These are phyloP conservation scores for Eretmocerus hayati DNA, from an alignment of 2,888 invertebrate species.

Conservation along the genomic window DNA sequence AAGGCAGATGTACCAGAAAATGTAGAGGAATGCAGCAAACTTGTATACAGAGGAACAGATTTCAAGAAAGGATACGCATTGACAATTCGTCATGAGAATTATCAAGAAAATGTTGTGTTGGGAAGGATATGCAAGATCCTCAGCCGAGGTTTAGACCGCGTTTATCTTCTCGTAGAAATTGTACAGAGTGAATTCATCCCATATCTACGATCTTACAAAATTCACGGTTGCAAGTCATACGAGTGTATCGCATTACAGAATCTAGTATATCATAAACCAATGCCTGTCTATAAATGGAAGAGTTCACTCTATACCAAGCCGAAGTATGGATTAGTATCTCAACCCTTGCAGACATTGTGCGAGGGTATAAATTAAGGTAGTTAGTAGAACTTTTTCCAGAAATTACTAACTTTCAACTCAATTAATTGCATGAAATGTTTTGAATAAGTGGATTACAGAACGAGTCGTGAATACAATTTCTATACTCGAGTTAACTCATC, in stretches of 20 bases:
- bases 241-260: constrained; percentile 12
- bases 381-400: too few relatives aligned
- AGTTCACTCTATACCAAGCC: constrained; percentile 19
- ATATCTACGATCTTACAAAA: constrained; percentile 11
- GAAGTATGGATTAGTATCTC: constrained; percentile 13
- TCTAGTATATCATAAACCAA: constrained; percentile 16
- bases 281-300: constrained; percentile 18
- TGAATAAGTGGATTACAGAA: too few relatives aligned
- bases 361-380: too few relatives aligned
- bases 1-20: background rate
- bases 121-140: constrained; percentile 16
- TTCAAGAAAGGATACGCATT: constrained; percentile 18
- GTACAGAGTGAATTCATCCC: constrained; percentile 13
- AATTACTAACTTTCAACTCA: too few relatives aligned
- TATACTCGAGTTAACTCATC: too few relatives aligned
- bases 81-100: constrained; percentile 10
- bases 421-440: too few relatives aligned
- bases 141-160: background rate
- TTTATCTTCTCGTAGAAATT: constrained; percentile 17
- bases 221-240: constrained; percentile 11
- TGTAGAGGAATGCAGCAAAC: constrained; percentile 9
- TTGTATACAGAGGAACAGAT: constrained; percentile 15
- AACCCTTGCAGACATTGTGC: constrained; percentile 4
- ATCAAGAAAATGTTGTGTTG: constrained; percentile 16
- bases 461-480: too few relatives aligned